Base-by-base conservation (phyloP, 2,888 invertebrate genomes). In the Euphydryas editha region DNA sequence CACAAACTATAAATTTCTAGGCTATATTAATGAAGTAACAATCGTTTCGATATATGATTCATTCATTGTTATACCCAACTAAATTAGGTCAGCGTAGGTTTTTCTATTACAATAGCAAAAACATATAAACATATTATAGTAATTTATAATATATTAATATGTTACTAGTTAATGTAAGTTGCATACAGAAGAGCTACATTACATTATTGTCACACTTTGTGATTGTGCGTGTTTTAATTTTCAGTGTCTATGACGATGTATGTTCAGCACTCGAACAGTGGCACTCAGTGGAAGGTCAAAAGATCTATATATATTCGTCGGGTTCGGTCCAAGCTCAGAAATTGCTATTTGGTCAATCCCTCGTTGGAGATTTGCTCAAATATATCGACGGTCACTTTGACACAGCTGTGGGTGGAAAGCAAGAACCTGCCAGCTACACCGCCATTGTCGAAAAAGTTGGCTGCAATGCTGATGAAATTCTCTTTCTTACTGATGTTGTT, bases 241-340 rank as follows among this genome's bases (percentile, higher is more conserved):
- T 58, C 88, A 98, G 98, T 84, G 94, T 99, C 36, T 99, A 96
- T 83, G 94, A 96, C 11, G 99, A 99, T 88, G 98, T 98, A 0
- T 93, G 95, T 0, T 91, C 93, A 17, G 95, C 96, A 1, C 92
- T 99, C 56, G 93, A 96, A 79, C 88, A 93, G 67, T 97, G 98
- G 96, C 94, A 93, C 3, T 91, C 94, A 4, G 87, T 93, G 15
- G 96, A 95, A 13, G 94, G 94, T 42, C 94, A 94, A 69, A 91
- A 90, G 73, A 91, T 99, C 58, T 98, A 95, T 81, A 95, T 98
- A 69, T 99, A 97, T 85, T 99, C 99, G 0, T 98, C 98, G 30
- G 99, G 98, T 56, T 98, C 98, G 63, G 95, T 97, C 0, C 95
- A 96, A 77, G 97, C 98, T 15, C 99, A 99, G 85, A 96, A 97